phyloP scores from a whole-genome alignment of 2,888 invertebrate species.

The Chromoteleia sp. region DNA sequence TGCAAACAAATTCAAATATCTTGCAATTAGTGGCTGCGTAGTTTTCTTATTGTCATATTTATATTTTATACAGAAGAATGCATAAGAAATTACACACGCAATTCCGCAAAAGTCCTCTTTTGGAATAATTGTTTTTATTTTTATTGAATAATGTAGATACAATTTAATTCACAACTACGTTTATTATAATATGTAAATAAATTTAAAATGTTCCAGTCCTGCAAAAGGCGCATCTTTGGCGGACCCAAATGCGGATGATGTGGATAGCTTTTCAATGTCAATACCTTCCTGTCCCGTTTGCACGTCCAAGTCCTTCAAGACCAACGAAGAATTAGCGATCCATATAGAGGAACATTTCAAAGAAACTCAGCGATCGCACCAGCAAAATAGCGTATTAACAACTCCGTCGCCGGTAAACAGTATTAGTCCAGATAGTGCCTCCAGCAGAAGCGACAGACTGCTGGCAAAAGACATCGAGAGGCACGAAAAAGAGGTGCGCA shows the following conservation, averaged over 20 bases:
- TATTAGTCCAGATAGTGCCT: constrained; percentile 79
- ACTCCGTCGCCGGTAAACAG: constrained; percentile 83
- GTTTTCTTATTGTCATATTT: too few species aligned
- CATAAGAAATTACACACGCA: too few species aligned
- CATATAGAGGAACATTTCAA: constrained; percentile 94
- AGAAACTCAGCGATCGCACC: constrained; percentile 79
- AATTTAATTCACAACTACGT: too few species aligned
- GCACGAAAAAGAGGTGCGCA: constrained; percentile 88
- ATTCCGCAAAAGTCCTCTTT: too few species aligned
- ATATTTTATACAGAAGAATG: too few species aligned
- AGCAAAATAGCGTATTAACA: constrained; percentile 50
- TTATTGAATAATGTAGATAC: too few species aligned
- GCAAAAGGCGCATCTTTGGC: constrained; percentile 79
- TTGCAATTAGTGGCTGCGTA: too few species aligned
- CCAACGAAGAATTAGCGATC: constrained; percentile 86
- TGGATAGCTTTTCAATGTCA: constrained; percentile 80
- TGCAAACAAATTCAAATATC: too few species aligned
- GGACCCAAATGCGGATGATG: constrained; percentile 78
- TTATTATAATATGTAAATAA: too few species aligned
- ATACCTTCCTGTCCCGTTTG: constrained; percentile 85
- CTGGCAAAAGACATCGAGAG: constrained; percentile 86
- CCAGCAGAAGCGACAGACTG: constrained; percentile 84
- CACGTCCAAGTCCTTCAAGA: constrained; percentile 83
- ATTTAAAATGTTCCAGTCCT: constrained; percentile 76
- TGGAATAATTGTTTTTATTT: too few species aligned